phyloP scores from a whole-genome alignment of 2,888 invertebrate species.

The Nectonema munidae region DNA sequence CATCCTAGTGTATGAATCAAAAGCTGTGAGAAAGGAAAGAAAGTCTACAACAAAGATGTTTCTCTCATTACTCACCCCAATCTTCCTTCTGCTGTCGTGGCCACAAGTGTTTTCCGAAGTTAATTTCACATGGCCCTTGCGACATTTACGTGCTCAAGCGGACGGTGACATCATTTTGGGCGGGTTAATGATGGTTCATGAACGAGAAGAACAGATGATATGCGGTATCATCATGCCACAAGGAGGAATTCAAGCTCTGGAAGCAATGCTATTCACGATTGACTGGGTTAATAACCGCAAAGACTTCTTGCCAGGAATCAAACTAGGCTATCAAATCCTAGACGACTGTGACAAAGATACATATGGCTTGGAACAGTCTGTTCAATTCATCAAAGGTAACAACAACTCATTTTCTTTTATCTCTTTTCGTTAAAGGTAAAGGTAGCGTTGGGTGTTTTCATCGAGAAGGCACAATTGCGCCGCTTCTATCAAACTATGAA shows the following conservation, averaged over 20 bases:
- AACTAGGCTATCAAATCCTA: slow-evolving; percentile 49
- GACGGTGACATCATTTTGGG: slow-evolving; percentile 58
- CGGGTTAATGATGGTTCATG: slow-evolving; percentile 76
- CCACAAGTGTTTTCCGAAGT: too few species aligned
- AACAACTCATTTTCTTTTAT: too few species aligned
- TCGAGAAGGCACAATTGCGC: too few species aligned
- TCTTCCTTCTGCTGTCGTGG: too few species aligned
- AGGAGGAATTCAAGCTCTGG: slow-evolving; percentile 41
- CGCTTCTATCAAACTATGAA: too few species aligned
- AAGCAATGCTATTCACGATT: slow-evolving; percentile 60
- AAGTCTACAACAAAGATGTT: too few species aligned
- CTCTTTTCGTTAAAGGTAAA: background rate
- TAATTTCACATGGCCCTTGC: slow-evolving; percentile 10
- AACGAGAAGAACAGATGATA: slow-evolving; percentile 47
- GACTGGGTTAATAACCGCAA: slow-evolving; percentile 37
- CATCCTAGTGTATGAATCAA: too few species aligned
- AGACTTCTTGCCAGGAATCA: slow-evolving; percentile 39
- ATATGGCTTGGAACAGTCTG: slow-evolving; percentile 68
- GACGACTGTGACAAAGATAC: slow-evolving; percentile 86
- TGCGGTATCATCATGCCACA: slow-evolving; percentile 79
- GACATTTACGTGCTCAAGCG: background rate
- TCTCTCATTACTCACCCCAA: too few species aligned
- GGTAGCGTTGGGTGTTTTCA: too few species aligned
- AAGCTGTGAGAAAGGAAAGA: too few species aligned
- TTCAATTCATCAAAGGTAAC: slow-evolving; percentile 77